Conservation (phyloP, 2,888 invertebrate species). For the Adelognathus sp. region DNA sequence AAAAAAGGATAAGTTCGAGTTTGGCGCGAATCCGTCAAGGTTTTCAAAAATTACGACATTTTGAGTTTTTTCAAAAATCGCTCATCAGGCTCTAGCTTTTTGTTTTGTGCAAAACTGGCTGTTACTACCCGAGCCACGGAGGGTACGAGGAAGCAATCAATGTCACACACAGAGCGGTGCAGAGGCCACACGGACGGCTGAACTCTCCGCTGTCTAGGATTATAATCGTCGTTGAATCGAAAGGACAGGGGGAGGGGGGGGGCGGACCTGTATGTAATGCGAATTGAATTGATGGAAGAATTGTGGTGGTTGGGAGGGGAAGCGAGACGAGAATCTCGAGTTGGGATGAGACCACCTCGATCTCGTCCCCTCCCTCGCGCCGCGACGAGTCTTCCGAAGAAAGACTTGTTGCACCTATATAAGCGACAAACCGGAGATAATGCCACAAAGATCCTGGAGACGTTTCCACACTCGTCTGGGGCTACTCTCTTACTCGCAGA, state of each 20-base stretch:
- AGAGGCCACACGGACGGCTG: not conserved
- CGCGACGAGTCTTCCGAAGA: slow-evolving; percentile 28
- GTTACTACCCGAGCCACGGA: too few species aligned
- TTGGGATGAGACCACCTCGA: slow-evolving; percentile 1
- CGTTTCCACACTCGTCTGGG: slow-evolving; percentile 24
- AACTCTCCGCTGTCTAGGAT: slow-evolving; percentile 33
- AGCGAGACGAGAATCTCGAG: not conserved
- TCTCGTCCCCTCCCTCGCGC: slow-evolving; percentile 15
- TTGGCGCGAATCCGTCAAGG: too few species aligned
- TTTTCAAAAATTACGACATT: too few species aligned
- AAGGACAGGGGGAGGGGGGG: slow-evolving; percentile 34
- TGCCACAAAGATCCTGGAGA: slow-evolving; percentile 47
- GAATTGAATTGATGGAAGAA: slow-evolving; percentile 48
- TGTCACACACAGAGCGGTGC: slow-evolving; percentile 2
- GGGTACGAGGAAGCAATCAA: not conserved
- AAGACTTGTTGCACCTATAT: slow-evolving; percentile 55
- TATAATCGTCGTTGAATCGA: slow-evolving; percentile 33
- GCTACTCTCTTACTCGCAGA: slow-evolving; percentile 2
- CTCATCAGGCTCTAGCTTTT: too few species aligned
- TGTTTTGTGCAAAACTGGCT: too few species aligned
- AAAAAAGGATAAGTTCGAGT: too few species aligned
- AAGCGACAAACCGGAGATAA: slow-evolving; percentile 19
- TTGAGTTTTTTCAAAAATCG: too few species aligned
- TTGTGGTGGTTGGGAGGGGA: slow-evolving; percentile 15
- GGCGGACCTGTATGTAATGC: slow-evolving; percentile 25